These are phyloP conservation scores for Sinocyclocheilus anophthalmus DNA, from an alignment of 2,113 vertebrate species.

Conservation along the genomic window DNA sequence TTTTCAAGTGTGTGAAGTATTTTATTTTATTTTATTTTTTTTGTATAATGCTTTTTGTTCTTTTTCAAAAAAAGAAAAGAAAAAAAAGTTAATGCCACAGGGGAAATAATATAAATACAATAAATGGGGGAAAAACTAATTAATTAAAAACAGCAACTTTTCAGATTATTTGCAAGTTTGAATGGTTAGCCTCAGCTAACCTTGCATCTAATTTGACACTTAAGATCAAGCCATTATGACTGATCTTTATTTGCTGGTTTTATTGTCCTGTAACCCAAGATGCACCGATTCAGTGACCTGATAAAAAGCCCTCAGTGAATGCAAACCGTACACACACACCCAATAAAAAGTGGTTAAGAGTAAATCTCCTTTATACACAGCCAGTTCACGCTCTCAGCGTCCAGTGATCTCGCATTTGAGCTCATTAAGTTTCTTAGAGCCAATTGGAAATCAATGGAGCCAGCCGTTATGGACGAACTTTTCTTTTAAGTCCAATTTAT, in stretches of 20 bases:
- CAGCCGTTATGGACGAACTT: neutral
- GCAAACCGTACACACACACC: neutral
- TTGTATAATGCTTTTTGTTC: neutral
- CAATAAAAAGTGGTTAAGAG: slow-evolving; percentile 15
- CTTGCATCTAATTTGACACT: neutral
- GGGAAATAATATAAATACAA: neutral
- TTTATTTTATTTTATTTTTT: neutral
- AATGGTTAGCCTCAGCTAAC: neutral
- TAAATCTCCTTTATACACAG: slow-evolving; percentile 10
- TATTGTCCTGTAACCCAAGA: slow-evolving; percentile 6
- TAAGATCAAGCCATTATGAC: neutral
- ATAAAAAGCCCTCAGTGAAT: neutral
- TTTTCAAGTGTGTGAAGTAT: neutral
- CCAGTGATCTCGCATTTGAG: slow-evolving; percentile 33
- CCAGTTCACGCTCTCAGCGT: neutral
- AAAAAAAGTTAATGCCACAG: neutral
- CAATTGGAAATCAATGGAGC: slow-evolving; percentile 37
- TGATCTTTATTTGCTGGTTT: neutral
- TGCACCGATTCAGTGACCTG: neutral
- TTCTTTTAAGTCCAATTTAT: slow-evolving; percentile 26
- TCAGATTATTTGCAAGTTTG: neutral
- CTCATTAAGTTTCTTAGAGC: slow-evolving; percentile 26
- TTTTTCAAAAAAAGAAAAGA: neutral
- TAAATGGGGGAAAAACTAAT: neutral
- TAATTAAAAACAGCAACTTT: neutral